Conservation (phyloP, 2,888 invertebrate species). For the Bedellia somnulentella region DNA sequence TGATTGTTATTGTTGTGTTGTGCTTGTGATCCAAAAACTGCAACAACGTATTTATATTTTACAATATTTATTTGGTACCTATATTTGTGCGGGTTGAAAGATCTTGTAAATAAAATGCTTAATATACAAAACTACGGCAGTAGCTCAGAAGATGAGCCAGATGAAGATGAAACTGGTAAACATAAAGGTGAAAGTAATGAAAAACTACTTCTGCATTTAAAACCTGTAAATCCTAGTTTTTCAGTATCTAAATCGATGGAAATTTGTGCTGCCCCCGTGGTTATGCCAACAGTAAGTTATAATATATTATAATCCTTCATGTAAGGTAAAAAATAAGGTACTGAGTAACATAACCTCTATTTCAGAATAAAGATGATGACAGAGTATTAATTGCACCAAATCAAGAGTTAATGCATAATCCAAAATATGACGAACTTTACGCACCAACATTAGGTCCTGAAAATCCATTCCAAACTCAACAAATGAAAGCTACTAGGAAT, state of each 20-base stretch:
- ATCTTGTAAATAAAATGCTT: constrained; percentile 52
- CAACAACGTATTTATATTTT: too few relatives aligned
- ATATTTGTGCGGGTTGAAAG: neutral
- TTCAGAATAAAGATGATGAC: constrained; percentile 72
- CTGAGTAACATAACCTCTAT: too few relatives aligned
- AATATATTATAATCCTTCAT: too few relatives aligned
- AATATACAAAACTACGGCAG: constrained; percentile 75
- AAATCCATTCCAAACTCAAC: constrained; percentile 91
- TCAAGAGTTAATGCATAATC: constrained; percentile 87
- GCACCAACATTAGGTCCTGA: constrained; percentile 89
- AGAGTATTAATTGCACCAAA: constrained; percentile 75
- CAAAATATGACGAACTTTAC: constrained; percentile 92
- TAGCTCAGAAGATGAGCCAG: constrained; percentile 70
- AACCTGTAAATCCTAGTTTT: constrained; percentile 56
- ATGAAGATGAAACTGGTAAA: constrained; percentile 32
- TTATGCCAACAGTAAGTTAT: constrained; percentile 77
- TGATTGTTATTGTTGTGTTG: too few relatives aligned
- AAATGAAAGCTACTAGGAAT: constrained; percentile 85
- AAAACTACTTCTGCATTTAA: constrained; percentile 48
- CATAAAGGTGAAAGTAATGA: constrained; percentile 33
- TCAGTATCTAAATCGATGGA: constrained; percentile 67
- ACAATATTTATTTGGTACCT: too few relatives aligned
- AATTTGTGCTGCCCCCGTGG: constrained; percentile 81
- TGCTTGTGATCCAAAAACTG: too few relatives aligned
- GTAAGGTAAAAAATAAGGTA: too few relatives aligned